phyloP scores from a whole-genome alignment of 2,113 vertebrate genomes.

The Ariopsis seemanni region DNA sequence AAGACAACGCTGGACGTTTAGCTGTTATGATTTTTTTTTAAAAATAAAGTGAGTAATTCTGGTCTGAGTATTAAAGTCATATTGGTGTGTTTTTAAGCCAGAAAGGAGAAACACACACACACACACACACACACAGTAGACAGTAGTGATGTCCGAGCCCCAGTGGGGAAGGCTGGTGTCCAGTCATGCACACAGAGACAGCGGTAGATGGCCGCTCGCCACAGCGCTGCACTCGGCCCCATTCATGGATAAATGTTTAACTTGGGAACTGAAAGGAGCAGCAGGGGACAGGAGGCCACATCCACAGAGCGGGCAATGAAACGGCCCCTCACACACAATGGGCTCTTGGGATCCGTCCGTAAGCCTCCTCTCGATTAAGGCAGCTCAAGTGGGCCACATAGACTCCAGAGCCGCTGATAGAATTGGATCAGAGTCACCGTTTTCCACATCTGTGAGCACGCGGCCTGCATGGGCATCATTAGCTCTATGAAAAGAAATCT shows the following conservation, averaged over 20 bases:
- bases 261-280: constrained; percentile 72
- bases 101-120: background rate
- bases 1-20: background rate
- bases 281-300: constrained; percentile 67
- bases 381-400: constrained; percentile 40
- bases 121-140: background rate
- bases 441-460: constrained; percentile 29
- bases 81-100: background rate
- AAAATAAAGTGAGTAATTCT: background rate
- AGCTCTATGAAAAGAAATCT: background rate
- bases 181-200: constrained; percentile 68
- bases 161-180: constrained; percentile 46
- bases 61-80: background rate
- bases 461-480: constrained; percentile 3
- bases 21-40: background rate
- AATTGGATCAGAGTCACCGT: constrained; percentile 24
- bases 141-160: constrained; percentile 6
- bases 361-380: constrained; percentile 61
- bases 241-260: constrained; percentile 81
- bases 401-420: background rate
- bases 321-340: constrained; percentile 63
- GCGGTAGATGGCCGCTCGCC: constrained; percentile 62
- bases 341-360: constrained; percentile 64
- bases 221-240: constrained; percentile 62
- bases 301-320: constrained; percentile 64